Evolutionary conservation across 2,113 vertebrate genomes (phyloP).

Genomic region (Carlito syrichta): DNA sequence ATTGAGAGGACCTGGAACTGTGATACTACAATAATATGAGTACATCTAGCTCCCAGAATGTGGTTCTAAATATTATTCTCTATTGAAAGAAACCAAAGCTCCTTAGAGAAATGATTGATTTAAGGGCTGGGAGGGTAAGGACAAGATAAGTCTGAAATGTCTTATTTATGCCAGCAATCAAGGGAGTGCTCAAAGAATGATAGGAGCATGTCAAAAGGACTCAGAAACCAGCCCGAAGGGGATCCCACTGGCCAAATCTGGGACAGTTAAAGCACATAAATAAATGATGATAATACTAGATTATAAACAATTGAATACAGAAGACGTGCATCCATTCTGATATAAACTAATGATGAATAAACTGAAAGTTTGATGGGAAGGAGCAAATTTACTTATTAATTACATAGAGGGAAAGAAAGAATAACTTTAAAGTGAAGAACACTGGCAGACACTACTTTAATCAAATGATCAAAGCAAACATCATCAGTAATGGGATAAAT

Average conservation of each 20-base stretch:
- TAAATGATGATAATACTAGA: background rate
- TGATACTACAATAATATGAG: background rate
- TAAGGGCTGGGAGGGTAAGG: background rate
- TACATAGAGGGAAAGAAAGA: background rate
- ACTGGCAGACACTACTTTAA: conserved; percentile 24
- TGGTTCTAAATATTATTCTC: background rate
- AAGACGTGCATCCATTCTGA: background rate
- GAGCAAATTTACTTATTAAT: conserved; percentile 31
- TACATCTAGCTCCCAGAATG: background rate
- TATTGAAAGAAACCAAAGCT: background rate
- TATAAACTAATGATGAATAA: conserved; percentile 3
- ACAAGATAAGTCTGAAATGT: background rate
- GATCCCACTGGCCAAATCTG: background rate
- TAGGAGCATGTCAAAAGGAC: background rate
- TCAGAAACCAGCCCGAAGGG: background rate
- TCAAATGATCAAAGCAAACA: conserved; percentile 37
- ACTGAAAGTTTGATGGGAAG: conserved; percentile 26
- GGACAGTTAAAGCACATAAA: background rate
- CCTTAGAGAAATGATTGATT: conserved; percentile 6
- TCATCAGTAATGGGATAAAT: background rate
- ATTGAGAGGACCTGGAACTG: background rate
- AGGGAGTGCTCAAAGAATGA: background rate
- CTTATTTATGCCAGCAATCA: background rate
- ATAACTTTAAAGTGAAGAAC: background rate
- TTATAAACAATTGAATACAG: background rate